Conservation (phyloP, 2,888 invertebrate species). For the Lithophane semibrunnea region DNA sequence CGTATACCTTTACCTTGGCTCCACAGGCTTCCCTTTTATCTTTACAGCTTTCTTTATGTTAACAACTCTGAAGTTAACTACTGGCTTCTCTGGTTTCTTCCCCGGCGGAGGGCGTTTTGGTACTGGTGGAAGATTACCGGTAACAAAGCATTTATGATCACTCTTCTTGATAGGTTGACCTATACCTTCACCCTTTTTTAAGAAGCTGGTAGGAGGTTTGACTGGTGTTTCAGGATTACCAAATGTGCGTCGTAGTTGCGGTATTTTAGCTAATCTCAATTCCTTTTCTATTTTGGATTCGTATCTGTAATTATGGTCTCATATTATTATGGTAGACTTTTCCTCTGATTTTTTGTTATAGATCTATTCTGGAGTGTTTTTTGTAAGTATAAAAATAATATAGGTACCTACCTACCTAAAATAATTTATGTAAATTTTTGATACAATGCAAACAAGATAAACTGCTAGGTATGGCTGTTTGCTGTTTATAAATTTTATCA, state of each 20-base stretch:
- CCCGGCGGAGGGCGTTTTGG: conserved; percentile 82
- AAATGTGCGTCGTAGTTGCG: conserved; percentile 91
- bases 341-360: not conserved
- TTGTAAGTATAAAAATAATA: not conserved
- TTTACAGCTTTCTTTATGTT: conserved; percentile 91
- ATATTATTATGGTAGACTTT: not conserved
- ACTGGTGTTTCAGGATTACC: conserved; percentile 92
- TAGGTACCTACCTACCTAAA: too few relatives aligned
- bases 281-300: conserved; percentile 88
- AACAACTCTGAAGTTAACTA: conserved; percentile 89
- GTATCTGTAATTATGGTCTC: conserved; percentile 77
- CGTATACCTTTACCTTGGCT: conserved; percentile 80
- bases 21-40: conserved; percentile 89
- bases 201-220: conserved; percentile 90
- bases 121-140: conserved; percentile 86
- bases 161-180: conserved; percentile 82
- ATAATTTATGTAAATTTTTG: not conserved
- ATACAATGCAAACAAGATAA: not conserved
- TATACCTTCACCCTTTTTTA: conserved; percentile 91
- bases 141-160: conserved; percentile 82
- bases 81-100: conserved; percentile 78
- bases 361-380: not conserved
- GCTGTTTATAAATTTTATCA: not conserved
- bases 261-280: conserved; percentile 83
- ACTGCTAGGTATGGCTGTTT: not conserved